Conservation (phyloP, 2,888 invertebrate genomes). For the Lymantria monacha region DNA sequence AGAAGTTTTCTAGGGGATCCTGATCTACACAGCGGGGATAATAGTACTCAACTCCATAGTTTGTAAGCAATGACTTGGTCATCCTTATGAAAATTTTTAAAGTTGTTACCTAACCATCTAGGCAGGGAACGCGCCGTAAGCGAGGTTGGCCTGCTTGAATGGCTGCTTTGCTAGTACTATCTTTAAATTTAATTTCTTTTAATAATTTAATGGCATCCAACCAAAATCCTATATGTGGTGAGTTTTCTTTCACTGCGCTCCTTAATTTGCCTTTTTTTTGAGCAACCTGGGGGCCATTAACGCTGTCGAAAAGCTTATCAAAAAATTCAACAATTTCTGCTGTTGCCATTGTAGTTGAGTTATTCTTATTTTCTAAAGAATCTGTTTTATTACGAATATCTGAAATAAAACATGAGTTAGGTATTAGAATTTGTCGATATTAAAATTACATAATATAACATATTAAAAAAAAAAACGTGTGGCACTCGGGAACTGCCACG, state of each 20-base stretch:
- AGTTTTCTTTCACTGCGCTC: conserved; percentile 3
- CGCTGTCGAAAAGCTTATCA: conserved; percentile 3
- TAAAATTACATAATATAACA: background rate
- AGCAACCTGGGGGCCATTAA: background rate
- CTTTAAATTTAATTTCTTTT: conserved; percentile 13
- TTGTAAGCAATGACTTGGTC: conserved; percentile 16
- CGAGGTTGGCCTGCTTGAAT: background rate
- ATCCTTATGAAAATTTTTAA: conserved; percentile 23
- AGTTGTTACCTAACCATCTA: conserved; percentile 22
- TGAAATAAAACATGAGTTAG: background rate
- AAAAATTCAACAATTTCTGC: background rate
- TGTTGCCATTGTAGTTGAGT: background rate
- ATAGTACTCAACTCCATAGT: conserved; percentile 19
- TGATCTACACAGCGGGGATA: conserved; percentile 27
- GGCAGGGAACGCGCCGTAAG: conserved; percentile 14
- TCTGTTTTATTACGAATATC: background rate
- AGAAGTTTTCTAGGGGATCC: conserved; percentile 24
- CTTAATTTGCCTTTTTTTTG: conserved; percentile 1
- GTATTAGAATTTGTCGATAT: background rate
- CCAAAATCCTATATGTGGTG: conserved; percentile 9
- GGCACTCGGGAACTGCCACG: too few relatives aligned
- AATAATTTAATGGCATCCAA: too few relatives aligned
- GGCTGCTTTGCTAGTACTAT: conserved; percentile 1
- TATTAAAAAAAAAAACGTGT: too few relatives aligned
- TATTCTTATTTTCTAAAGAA: too few relatives aligned